These are phyloP conservation scores for Globia sparganii DNA, from an alignment of 2,888 invertebrate species.

Conservation along the genomic window DNA sequence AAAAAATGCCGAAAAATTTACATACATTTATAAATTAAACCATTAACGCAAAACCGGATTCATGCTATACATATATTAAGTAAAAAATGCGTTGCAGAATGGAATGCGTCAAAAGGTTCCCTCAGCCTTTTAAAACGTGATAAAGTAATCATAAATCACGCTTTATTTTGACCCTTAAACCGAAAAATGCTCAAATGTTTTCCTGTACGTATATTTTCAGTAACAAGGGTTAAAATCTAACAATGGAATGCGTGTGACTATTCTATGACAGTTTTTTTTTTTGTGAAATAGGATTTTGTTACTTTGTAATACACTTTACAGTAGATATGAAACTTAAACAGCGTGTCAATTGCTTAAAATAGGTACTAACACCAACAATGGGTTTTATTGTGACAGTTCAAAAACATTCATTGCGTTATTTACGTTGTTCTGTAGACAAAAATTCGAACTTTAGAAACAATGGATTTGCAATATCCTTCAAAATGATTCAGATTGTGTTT, in stretches of 20 bases:
- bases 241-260: constrained; percentile 16
- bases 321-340: too few species aligned
- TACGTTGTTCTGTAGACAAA: too few species aligned
- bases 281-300: not conserved
- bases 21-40: constrained; percentile 6
- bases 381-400: too few species aligned
- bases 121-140: constrained; percentile 38
- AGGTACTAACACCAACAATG: too few species aligned
- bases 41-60: constrained; percentile 11
- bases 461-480: too few species aligned
- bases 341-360: too few species aligned
- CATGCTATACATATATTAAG: constrained; percentile 2
- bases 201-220: constrained; percentile 43
- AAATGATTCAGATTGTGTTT: too few species aligned
- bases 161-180: constrained; percentile 45
- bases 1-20: not conserved
- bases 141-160: constrained; percentile 58
- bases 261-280: constrained; percentile 10
- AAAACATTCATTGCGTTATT: too few species aligned
- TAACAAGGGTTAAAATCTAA: constrained; percentile 31
- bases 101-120: constrained; percentile 44
- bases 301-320: not conserved
- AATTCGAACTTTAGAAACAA: too few species aligned
- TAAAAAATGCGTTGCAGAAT: constrained; percentile 28
- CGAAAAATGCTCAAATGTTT: constrained; percentile 50